Conservation (phyloP, 2,888 invertebrate genomes). For the Cartodere bifasciata region DNA sequence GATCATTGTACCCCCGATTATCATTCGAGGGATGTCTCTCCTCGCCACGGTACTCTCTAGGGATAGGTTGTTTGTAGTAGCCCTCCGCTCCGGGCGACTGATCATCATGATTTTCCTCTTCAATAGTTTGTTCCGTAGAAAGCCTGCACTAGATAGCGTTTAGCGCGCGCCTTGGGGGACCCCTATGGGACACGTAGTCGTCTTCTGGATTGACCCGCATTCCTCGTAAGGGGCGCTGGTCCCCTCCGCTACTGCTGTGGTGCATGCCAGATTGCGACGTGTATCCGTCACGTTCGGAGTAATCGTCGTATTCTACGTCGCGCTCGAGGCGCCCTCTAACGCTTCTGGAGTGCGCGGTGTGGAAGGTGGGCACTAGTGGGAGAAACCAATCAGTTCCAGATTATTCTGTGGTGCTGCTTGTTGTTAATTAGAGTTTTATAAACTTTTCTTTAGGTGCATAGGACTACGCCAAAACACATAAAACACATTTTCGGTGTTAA, state of each 20-base stretch:
- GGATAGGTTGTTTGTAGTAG: constrained; percentile 33
- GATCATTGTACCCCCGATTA: constrained; percentile 15
- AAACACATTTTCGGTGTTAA: no score
- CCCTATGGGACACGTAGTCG: constrained; percentile 39
- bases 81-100: constrained; percentile 26
- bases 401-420: neutral
- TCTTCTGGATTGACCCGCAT: no score
- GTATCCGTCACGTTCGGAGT: constrained; percentile 28
- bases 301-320: constrained; percentile 43
- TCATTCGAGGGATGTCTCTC: constrained; percentile 13
- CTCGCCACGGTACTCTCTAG: constrained; percentile 30
- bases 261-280: constrained; percentile 27
- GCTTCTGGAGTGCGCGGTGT: constrained; percentile 33
- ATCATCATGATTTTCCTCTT: constrained; percentile 35
- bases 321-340: constrained; percentile 39
- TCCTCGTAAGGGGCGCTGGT: constrained; percentile 29
- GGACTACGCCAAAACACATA: no score
- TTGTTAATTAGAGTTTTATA: no score
- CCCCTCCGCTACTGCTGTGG: constrained; percentile 30
- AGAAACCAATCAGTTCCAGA: neutral
- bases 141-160: constrained; percentile 59
- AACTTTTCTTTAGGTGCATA: no score
- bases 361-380: constrained; percentile 33
- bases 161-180: constrained; percentile 54
- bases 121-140: constrained; percentile 37